Conservation (phyloP, 2,113 vertebrate species). For the Istiophorus platypterus region DNA sequence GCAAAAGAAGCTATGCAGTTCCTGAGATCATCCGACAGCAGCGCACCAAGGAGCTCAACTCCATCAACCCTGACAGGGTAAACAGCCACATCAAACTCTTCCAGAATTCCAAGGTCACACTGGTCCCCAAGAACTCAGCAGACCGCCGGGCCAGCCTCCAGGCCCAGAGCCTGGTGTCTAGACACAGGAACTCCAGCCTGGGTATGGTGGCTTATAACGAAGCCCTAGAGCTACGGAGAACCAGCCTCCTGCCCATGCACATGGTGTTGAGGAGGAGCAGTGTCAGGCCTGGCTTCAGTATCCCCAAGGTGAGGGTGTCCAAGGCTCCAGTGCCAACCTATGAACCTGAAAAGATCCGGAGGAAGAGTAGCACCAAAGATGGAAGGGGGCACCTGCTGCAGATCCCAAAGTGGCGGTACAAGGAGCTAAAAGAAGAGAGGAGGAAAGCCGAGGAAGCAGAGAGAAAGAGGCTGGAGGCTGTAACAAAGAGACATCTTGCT, state of each 20-base stretch:
- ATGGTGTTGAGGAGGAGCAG: constrained; percentile 89
- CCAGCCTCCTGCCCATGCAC: constrained; percentile 89
- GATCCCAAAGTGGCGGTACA: constrained; percentile 97
- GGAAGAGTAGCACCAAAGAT: constrained; percentile 85
- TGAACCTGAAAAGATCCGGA: constrained; percentile 84
- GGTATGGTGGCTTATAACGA: constrained; percentile 31
- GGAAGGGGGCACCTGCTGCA: constrained; percentile 86
- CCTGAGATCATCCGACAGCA: constrained; percentile 90
- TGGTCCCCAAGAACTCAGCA: constrained; percentile 78
- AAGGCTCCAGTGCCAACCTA: constrained; percentile 90
- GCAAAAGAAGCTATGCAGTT: constrained; percentile 89
- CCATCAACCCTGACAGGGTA: constrained; percentile 72
- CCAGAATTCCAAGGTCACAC: constrained; percentile 83
- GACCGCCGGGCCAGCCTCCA: constrained; percentile 87
- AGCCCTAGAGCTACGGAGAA: constrained; percentile 78
- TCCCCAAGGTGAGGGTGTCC: constrained; percentile 91
- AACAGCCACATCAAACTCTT: constrained; percentile 82
- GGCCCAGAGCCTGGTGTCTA: constrained; percentile 53
- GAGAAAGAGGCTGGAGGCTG: constrained; percentile 83
- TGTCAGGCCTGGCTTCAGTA: constrained; percentile 88
- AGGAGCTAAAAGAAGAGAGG: constrained; percentile 93
- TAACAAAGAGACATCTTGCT: constrained; percentile 78
- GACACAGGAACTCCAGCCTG: constrained; percentile 59
- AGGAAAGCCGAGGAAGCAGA: constrained; percentile 91
- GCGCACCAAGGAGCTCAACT: constrained; percentile 75